A percentile compares a stretch with the other conserved stretches of the same genome.
Evolutionary conservation across 2,113 vertebrate genomes (phyloP).

Genomic region (Indicator maculatus): DNA sequence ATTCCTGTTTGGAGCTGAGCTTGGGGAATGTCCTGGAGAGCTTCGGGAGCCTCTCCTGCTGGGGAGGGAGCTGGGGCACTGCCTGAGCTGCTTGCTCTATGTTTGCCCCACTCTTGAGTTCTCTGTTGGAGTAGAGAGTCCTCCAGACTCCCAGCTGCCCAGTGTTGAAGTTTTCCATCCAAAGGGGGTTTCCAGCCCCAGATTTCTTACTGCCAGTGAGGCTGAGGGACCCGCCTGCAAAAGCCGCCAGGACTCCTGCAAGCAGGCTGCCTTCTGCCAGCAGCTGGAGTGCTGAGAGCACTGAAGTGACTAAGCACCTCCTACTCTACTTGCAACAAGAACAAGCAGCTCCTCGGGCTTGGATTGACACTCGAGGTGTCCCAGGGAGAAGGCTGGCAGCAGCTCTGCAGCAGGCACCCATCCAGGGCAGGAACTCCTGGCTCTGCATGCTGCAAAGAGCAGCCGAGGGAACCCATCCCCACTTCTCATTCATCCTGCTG

Average conservation of each 20-base stretch:
- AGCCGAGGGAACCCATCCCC: neutral
- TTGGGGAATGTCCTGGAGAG: neutral
- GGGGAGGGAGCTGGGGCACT: neutral
- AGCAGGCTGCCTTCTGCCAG: neutral
- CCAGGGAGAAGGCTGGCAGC: neutral
- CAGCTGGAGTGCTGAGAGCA: neutral
- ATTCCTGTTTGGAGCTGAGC: neutral
- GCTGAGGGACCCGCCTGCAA: neutral
- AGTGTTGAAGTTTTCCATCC: neutral
- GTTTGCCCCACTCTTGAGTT: neutral
- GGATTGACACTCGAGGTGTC: neutral
- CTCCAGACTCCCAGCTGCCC: neutral
- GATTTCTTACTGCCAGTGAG: neutral
- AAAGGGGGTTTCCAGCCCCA: neutral
- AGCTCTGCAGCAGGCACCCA: neutral
- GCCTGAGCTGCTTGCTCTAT: neutral
- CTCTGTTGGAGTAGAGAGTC: neutral
- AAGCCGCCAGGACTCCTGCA: neutral
- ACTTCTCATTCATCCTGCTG: neutral
- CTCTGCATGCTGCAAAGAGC: neutral
- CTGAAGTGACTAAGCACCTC: constrained; percentile 13
- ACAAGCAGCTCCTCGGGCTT: neutral
- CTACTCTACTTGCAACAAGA: neutral
- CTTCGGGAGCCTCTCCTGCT: neutral
- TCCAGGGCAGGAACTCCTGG: neutral